phyloP scores from a whole-genome alignment of 2,797 vertebrate genomes.

The Artibeus jamaicensis region DNA sequence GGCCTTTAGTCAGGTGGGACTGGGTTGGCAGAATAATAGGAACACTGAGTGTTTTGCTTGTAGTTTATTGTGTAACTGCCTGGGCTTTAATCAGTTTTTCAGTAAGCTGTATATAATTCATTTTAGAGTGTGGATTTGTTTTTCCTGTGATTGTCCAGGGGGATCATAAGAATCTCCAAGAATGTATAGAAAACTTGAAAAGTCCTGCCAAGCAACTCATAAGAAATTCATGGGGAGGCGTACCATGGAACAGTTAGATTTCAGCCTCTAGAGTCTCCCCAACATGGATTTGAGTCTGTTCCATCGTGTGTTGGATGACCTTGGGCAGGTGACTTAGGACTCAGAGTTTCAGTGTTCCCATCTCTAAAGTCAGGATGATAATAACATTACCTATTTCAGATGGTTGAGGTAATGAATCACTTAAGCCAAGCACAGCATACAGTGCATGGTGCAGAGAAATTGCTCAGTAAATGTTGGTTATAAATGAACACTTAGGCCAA shows the following conservation, averaged over 20 bases:
- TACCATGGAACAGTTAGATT: not conserved
- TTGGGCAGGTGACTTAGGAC: not conserved
- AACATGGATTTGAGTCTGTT: not conserved
- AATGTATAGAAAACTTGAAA: conserved; percentile 37
- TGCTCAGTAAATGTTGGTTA: not conserved
- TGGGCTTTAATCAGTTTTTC: conserved; percentile 10
- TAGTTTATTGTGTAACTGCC: not conserved
- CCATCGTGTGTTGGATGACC: not conserved
- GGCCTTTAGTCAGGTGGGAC: not conserved
- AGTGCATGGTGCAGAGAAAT: not conserved
- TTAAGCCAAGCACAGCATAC: not conserved
- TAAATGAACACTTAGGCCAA: not conserved
- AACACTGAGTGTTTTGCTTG: not conserved
- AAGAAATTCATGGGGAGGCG: conserved; percentile 1
- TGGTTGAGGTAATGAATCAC: not conserved
- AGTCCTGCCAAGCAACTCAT: not conserved
- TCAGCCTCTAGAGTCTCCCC: not conserved
- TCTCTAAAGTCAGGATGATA: not conserved
- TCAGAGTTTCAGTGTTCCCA: not conserved
- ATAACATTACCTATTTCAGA: conserved; percentile 18
- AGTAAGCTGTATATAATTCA: conserved; percentile 10
- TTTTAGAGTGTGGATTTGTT: conserved; percentile 10
- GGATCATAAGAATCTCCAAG: not conserved
- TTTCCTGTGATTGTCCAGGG: not conserved
- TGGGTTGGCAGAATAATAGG: not conserved